Percentiles rank a stretch among this genome's conserved stretches.
These are phyloP conservation scores for Opisthograptis luteolata DNA, from an alignment of 2,888 invertebrate genomes.

Conservation along the genomic window DNA sequence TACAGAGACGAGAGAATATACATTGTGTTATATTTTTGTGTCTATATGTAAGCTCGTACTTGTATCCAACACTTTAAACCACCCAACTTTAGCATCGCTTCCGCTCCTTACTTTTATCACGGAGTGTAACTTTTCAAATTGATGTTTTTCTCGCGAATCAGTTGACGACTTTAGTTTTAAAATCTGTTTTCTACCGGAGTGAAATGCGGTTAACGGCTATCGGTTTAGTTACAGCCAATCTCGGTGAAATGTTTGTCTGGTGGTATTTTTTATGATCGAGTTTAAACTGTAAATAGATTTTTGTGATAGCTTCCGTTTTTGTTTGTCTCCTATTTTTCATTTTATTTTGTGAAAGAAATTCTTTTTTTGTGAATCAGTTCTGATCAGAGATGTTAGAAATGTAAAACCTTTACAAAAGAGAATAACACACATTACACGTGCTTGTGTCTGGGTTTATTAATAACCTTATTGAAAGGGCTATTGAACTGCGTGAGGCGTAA, in stretches of 20 bases:
- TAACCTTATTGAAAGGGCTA: no score
- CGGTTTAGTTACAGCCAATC: slow-evolving; percentile 33
- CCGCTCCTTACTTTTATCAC: slow-evolving; percentile 52
- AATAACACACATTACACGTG: no score
- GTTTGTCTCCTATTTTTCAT: not conserved
- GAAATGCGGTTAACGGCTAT: slow-evolving; percentile 51
- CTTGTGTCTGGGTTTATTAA: no score
- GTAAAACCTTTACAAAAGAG: no score
- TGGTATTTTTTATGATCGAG: slow-evolving; percentile 11
- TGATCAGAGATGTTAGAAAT: no score
- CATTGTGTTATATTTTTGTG: not conserved
- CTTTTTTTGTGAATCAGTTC: no score
- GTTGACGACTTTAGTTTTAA: slow-evolving; percentile 57
- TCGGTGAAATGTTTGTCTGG: slow-evolving; percentile 17
- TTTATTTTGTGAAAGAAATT: no score
- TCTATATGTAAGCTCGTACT: slow-evolving; percentile 1
- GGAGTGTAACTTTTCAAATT: slow-evolving; percentile 57
- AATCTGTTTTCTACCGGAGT: slow-evolving; percentile 57
- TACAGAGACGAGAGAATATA: not conserved
- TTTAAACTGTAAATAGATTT: not conserved
- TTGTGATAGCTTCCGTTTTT: not conserved
- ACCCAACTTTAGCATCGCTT: slow-evolving; percentile 50
- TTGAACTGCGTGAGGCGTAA: no score
- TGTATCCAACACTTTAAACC: slow-evolving; percentile 44
- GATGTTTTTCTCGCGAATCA: slow-evolving; percentile 61